Evolutionary conservation across 2,888 invertebrate species (phyloP).

Genomic region (Quadroppia sp.): DNA sequence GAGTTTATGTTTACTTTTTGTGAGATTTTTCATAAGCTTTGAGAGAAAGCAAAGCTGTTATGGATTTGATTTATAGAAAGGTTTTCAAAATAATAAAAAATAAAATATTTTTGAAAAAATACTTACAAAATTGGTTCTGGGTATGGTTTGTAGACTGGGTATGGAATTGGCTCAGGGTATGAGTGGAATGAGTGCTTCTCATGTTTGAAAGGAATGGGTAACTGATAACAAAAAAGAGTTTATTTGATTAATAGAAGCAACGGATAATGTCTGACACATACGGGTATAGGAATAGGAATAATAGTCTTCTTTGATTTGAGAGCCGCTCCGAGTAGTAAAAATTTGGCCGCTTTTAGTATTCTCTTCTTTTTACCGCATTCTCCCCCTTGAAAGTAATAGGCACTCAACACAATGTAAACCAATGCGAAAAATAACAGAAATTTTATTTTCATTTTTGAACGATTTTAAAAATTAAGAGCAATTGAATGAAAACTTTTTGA

Average conservation of each 20-base stretch:
- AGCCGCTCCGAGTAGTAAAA: conserved; percentile 15
- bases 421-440: background rate
- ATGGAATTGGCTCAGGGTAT: background rate
- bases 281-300: conserved; percentile 8
- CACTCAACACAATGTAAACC: conserved; percentile 15
- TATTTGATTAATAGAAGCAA: background rate
- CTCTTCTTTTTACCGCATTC: conserved; percentile 18
- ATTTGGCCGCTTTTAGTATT: conserved; percentile 10
- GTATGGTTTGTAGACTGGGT: conserved; percentile 20
- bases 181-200: conserved; percentile 1
- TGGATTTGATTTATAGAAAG: too few species aligned
- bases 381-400: background rate
- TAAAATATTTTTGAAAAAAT: background rate
- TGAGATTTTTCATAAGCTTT: too few species aligned
- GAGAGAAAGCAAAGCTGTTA: too few species aligned
- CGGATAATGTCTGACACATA: background rate
- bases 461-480: too few species aligned
- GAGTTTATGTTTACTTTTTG: too few species aligned
- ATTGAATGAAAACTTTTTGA: background rate
- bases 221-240: background rate
- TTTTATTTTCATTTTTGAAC: conserved; percentile 4
- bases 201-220: conserved; percentile 5
- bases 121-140: conserved; percentile 24
- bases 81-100: background rate
- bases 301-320: conserved; percentile 2